Percentiles rank a stretch among this genome's conserved stretches.
These are phyloP conservation scores for Junonia oenone DNA, from an alignment of 2,888 invertebrate genomes.

Conservation along the genomic window DNA sequence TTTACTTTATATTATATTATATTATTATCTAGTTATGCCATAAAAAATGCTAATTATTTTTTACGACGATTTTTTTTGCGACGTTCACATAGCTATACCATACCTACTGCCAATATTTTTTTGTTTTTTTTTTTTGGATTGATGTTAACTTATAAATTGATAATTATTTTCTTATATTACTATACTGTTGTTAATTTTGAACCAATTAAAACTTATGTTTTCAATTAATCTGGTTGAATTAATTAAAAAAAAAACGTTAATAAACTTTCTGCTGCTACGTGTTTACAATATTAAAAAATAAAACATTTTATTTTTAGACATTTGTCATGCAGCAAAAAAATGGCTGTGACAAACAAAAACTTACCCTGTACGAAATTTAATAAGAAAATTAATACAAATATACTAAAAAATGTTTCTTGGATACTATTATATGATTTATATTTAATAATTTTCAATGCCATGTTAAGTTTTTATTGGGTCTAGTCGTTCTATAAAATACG, in stretches of 20 bases:
- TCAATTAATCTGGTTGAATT: neutral
- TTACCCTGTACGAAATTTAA: neutral
- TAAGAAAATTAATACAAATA: neutral
- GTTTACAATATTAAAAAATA: neutral
- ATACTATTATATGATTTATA: neutral
- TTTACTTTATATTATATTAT: neutral
- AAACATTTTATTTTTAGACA: neutral
- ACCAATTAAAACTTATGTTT: too few relatives aligned
- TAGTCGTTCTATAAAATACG: conserved; percentile 12
- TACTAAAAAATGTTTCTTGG: neutral
- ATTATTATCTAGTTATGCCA: neutral
- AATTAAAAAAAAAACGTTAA: neutral
- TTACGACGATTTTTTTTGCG: neutral
- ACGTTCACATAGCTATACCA: too few relatives aligned
- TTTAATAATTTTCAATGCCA: neutral
- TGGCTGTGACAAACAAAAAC: neutral
- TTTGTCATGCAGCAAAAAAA: neutral
- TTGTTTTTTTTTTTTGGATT: too few relatives aligned
- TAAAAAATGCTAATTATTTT: neutral
- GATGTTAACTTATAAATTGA: too few relatives aligned
- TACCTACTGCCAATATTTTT: too few relatives aligned
- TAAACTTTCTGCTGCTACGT: neutral
- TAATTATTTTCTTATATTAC: too few relatives aligned
- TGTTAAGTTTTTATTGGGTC: conserved; percentile 5
- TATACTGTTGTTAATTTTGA: too few relatives aligned